Evolutionary conservation across 2,888 invertebrate genomes (phyloP).

Genomic region (Tinea pellionella): DNA sequence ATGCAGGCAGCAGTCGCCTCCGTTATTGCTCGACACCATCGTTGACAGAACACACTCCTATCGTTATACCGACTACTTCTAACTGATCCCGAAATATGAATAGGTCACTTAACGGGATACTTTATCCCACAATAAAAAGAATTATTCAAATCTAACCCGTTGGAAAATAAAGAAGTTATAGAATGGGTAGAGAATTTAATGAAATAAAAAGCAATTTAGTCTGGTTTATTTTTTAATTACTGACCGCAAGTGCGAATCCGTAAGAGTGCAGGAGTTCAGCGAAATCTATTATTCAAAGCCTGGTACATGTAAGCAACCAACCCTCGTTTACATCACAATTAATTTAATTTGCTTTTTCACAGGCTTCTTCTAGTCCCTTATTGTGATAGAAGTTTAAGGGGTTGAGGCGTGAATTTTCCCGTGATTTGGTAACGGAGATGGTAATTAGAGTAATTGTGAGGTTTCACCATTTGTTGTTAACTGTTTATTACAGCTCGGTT

Average conservation of each 20-base stretch:
- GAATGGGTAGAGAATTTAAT: too few species aligned
- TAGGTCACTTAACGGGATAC: too few species aligned
- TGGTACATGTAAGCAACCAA: slow-evolving; percentile 26
- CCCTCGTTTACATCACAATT: slow-evolving; percentile 67
- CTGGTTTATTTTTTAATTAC: neutral
- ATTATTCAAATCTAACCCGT: too few species aligned
- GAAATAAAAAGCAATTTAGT: neutral
- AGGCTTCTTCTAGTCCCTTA: slow-evolving; percentile 61
- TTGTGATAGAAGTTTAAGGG: slow-evolving; percentile 45
- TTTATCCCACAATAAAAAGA: too few species aligned
- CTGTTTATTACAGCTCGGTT: slow-evolving; percentile 44
- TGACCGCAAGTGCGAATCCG: neutral
- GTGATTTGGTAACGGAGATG: slow-evolving; percentile 61
- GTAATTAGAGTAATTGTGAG: slow-evolving; percentile 63
- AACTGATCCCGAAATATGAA: too few species aligned
- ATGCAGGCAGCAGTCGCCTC: too few species aligned
- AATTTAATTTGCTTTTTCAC: slow-evolving; percentile 68
- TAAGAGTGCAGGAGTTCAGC: slow-evolving; percentile 20
- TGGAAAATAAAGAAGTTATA: too few species aligned
- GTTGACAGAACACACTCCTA: too few species aligned
- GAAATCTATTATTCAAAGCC: slow-evolving; percentile 53
- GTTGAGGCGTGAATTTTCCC: slow-evolving; percentile 61
- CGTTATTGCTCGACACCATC: too few species aligned
- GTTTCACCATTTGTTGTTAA: slow-evolving; percentile 59
- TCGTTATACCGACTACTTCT: too few species aligned